Base-by-base conservation (phyloP, 2,797 vertebrate genomes). In the Scolopax bukidnonensis region DNA sequence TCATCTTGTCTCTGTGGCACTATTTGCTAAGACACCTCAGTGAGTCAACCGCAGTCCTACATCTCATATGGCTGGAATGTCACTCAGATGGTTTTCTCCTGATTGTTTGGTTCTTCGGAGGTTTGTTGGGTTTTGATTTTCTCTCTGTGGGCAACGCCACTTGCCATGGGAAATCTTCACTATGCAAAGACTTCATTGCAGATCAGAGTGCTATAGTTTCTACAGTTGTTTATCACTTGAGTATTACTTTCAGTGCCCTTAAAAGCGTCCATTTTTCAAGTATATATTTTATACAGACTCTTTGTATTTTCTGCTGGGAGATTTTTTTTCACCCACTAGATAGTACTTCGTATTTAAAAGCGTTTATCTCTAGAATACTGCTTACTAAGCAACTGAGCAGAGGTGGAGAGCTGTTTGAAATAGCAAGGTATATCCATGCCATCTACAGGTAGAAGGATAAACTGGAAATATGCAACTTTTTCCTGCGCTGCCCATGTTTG, bases 391-490 rank as follows among this genome's bases (percentile, higher is more conserved):
- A 23, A 82, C 45, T 0, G 60, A 89, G 56, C 50, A 48, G 80
- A 88, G 61, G 48, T 40, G 77, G 41, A 56, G 85, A 77, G 45
- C 70, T 88, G 94, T 48, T 33, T 2, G 53, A 84, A 92, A 93
- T 96, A 87, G 33, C 38, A n/a, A 96, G 81, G 90, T 84, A 36
- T 84, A 70, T 70, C 76, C 79, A 95, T 97, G 96, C 78, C 88
- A 97, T 93, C 88, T 96, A 93, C 89, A 93, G 94, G 85, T 93
- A 57, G 95, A 67, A 96, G 81, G 19, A 87, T 87, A 84, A 90
- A 96, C 82, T 78, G 82, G 56, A 14, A 63, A 63, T 3, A 8
- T 57, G 68, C 61, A 78, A 6, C 32, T 83, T 25, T 28, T 21
- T 76, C 32, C 51, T 0, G 0, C 0, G 1, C 73, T n/a, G 45